Evolutionary conservation across 2,113 vertebrate species (phyloP).

Genomic region (Cynopterus brachyotis): DNA sequence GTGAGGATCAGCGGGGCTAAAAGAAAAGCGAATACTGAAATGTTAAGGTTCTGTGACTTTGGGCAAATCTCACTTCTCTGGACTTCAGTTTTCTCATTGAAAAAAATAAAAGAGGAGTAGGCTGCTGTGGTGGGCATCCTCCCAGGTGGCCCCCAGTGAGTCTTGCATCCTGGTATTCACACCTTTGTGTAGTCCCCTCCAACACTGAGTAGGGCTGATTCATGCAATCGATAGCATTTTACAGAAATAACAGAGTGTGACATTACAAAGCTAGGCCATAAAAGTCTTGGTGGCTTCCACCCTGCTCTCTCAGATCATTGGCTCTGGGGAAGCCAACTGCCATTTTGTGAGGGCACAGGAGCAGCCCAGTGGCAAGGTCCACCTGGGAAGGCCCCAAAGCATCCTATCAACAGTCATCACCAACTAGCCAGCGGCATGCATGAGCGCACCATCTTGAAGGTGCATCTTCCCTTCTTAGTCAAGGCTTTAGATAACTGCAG

Average conservation of each 20-base stretch:
- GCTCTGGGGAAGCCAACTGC: not conserved
- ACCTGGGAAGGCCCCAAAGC: not conserved
- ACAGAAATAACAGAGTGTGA: not conserved
- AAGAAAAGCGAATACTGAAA: slow-evolving; percentile 45
- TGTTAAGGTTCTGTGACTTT: not conserved
- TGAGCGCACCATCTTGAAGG: not conserved
- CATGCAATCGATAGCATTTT: not conserved
- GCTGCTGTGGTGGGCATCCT: not conserved
- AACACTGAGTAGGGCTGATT: not conserved
- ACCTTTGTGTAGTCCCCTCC: not conserved
- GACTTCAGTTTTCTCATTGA: not conserved
- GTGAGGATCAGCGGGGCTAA: not conserved
- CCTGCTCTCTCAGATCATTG: not conserved
- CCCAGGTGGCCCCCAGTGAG: not conserved
- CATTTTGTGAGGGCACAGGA: not conserved
- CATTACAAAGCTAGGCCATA: not conserved
- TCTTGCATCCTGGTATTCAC: not conserved
- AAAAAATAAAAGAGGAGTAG: not conserved
- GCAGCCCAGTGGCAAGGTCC: not conserved
- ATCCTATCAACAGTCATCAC: not conserved
- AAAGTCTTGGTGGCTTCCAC: not conserved
- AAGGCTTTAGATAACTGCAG: not conserved
- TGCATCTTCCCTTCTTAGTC: not conserved
- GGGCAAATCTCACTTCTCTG: not conserved
- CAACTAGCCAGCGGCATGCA: not conserved